These are phyloP conservation scores for Crax fasciolata DNA, from an alignment of 2,797 vertebrate genomes.

Conservation along the genomic window DNA sequence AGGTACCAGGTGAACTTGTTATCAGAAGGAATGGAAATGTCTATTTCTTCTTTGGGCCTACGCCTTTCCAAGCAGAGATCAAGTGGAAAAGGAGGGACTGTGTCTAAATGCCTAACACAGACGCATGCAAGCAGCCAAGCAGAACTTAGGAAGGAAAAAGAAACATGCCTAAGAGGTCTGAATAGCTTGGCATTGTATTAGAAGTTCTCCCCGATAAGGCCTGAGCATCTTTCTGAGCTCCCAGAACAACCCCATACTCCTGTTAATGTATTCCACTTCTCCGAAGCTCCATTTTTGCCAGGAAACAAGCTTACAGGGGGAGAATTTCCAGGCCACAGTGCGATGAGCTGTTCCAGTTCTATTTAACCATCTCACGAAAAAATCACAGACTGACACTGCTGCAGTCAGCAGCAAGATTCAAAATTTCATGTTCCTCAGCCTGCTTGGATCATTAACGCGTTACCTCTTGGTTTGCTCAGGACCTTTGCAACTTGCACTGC, in stretches of 20 bases:
- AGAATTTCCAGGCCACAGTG: not conserved
- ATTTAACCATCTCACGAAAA: constrained; percentile 30
- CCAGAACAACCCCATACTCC: not conserved
- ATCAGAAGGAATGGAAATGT: constrained; percentile 23
- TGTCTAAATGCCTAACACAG: not conserved
- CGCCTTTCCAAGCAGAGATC: not conserved
- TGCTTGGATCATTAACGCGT: not conserved
- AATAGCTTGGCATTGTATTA: not conserved
- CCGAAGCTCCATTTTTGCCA: constrained; percentile 13
- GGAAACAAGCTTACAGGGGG: constrained; percentile 15
- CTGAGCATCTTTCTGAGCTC: not conserved
- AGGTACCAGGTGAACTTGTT: not conserved
- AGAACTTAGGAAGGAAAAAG: not conserved
- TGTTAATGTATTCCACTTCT: not conserved
- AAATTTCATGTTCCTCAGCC: not conserved
- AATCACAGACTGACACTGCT: not conserved
- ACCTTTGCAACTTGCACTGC: not conserved
- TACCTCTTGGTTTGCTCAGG: not conserved
- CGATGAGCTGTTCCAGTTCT: constrained; percentile 34
- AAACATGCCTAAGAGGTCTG: not conserved
- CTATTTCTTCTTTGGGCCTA: not conserved
- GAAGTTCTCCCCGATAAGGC: not conserved
- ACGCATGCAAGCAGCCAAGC: rapidly evolving
- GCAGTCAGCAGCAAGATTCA: not conserved
- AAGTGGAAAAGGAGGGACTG: constrained; percentile 17